Evolutionary conservation across 53 echinoderm and acorn worm species (phyloP).

Genomic region (Stichopus horrens): DNA sequence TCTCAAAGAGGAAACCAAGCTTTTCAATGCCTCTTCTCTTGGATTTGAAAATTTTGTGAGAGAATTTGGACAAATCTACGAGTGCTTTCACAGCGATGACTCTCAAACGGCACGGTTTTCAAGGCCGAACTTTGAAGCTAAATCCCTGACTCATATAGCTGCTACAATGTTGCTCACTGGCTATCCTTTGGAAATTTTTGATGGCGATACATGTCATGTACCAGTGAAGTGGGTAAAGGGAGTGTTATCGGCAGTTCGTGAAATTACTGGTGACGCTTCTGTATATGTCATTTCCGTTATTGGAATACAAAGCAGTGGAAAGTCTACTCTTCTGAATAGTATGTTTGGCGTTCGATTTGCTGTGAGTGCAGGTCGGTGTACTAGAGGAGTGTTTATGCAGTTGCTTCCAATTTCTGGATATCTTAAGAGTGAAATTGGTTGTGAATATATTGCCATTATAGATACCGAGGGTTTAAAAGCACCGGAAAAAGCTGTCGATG

Average conservation of each 20-base stretch:
- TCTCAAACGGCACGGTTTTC: not conserved
- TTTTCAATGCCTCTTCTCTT: slow-evolving; percentile 20
- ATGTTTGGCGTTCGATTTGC: slow-evolving; percentile 51
- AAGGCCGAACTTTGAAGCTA: not conserved
- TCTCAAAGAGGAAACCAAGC: not conserved
- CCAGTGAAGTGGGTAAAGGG: slow-evolving; percentile 43
- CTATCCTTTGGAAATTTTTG: slow-evolving; percentile 34
- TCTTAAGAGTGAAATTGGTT: not conserved
- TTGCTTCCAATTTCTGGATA: slow-evolving; percentile 1
- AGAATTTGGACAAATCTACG: slow-evolving; percentile 42
- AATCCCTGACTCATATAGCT: not conserved
- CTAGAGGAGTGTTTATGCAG: slow-evolving; percentile 38
- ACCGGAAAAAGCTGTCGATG: slow-evolving; percentile 22
- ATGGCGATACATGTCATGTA: slow-evolving; percentile 44
- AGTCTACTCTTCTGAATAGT: slow-evolving; percentile 39
- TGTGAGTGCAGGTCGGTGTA: slow-evolving; percentile 45
- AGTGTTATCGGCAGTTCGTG: not conserved
- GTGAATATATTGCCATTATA: slow-evolving; percentile 31
- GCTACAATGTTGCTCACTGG: slow-evolving; percentile 29
- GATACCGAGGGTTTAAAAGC: slow-evolving; percentile 46
- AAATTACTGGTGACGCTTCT: slow-evolving; percentile 5
- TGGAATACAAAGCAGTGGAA: slow-evolving; percentile 44
- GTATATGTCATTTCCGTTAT: slow-evolving; percentile 39
- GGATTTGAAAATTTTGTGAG: slow-evolving; percentile 44
- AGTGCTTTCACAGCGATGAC: slow-evolving; percentile 8